Evolutionary conservation across 2,888 invertebrate species (phyloP).

Genomic region (Oscheius sp.): DNA sequence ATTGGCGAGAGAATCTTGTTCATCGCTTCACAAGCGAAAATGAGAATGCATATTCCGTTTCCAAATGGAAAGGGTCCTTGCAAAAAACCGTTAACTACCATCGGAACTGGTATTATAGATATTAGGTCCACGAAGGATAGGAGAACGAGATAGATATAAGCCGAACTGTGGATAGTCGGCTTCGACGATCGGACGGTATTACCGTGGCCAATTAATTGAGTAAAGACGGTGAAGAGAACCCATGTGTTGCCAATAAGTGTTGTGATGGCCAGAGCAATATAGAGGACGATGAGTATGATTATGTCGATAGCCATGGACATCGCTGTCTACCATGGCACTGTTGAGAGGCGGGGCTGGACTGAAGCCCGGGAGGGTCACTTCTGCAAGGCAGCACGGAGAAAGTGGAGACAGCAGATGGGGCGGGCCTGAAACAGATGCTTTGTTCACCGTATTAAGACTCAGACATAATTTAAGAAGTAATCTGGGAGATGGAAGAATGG

Average conservation of each 20-base stretch:
- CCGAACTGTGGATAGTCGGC: constrained; percentile 61
- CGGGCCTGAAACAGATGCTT: constrained; percentile 6
- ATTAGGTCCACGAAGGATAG: constrained; percentile 66
- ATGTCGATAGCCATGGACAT: constrained; percentile 29
- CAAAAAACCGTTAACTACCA: constrained; percentile 63
- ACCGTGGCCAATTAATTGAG: constrained; percentile 55
- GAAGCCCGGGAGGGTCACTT: constrained; percentile 28
- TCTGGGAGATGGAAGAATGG: neutral
- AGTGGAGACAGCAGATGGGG: constrained; percentile 21
- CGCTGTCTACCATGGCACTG: constrained; percentile 31
- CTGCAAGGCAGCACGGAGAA: constrained; percentile 21
- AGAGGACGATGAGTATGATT: constrained; percentile 51
- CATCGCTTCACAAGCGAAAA: constrained; percentile 62
- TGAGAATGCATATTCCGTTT: constrained; percentile 51
- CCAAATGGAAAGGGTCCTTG: constrained; percentile 60
- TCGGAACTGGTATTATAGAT: constrained; percentile 63
- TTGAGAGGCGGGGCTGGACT: constrained; percentile 30
- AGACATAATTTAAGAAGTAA: constrained; percentile 14
- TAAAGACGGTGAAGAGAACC: constrained; percentile 63
- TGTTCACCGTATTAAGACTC: constrained; percentile 23
- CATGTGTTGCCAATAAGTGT: constrained; percentile 64
- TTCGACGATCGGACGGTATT: constrained; percentile 35
- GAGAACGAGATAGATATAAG: constrained; percentile 65
- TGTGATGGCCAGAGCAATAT: constrained; percentile 55
- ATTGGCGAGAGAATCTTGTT: constrained; percentile 67